A percentile compares a stretch with the other conserved stretches of the same genome.
These are phyloP conservation scores for Aphaenogaster floridana DNA, from an alignment of 1,140 invertebrate genomes.

Conservation along the genomic window DNA sequence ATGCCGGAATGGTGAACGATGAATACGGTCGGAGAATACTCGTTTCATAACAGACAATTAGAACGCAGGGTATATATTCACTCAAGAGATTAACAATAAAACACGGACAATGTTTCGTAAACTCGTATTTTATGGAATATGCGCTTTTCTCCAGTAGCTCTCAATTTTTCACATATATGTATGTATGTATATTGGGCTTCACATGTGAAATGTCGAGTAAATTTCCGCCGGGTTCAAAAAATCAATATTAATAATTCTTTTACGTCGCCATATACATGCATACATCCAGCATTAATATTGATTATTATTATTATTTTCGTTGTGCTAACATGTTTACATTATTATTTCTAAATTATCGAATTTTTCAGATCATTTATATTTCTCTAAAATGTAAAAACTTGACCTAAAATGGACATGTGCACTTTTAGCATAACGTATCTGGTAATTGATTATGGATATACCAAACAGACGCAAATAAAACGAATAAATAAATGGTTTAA, in stretches of 20 bases:
- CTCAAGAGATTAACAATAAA: conserved; percentile 49
- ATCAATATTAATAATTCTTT: conserved; percentile 7
- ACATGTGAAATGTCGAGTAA: neutral
- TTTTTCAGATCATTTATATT: neutral
- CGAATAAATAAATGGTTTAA: neutral
- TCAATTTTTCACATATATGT: conserved; percentile 2
- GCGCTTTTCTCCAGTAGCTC: neutral
- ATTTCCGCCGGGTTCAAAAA: conserved; percentile 9
- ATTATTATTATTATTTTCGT: neutral
- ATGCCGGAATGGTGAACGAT: neutral
- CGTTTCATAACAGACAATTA: conserved; percentile 44
- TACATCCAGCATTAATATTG: neutral
- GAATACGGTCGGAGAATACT: neutral
- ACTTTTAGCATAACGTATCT: neutral
- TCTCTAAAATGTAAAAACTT: neutral
- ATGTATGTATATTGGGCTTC: conserved; percentile 7
- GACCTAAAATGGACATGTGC: neutral
- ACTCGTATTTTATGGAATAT: conserved; percentile 34
- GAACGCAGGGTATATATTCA: conserved; percentile 28
- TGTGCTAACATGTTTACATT: neutral
- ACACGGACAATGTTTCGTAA: conserved; percentile 25
- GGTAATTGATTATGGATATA: neutral
- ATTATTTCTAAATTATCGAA: neutral
- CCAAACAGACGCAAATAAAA: neutral
- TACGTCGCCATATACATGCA: no score